These are phyloP conservation scores for Nanorana parkeri DNA, from an alignment of 2,113 vertebrate genomes.

Conservation along the genomic window DNA sequence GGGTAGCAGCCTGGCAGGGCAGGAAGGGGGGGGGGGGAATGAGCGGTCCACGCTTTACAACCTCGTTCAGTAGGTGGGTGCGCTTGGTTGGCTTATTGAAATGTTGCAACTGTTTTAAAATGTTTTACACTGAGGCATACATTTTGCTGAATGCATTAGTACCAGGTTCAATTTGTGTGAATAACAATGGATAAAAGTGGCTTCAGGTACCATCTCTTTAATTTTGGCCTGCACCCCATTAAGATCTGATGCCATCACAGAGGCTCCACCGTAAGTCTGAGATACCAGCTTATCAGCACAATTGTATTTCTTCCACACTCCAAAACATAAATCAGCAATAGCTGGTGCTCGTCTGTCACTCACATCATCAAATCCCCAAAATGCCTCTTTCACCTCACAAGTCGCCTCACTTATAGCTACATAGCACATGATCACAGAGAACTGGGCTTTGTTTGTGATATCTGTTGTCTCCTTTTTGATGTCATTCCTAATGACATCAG, in stretches of 20 bases:
- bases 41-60: constrained; percentile 57
- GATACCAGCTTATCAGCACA: not conserved
- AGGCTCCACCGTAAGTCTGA: constrained; percentile 1
- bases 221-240: too few relatives aligned
- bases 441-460: too few relatives aligned
- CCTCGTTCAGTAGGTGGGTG: constrained; percentile 52
- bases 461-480: constrained; percentile 45
- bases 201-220: too few relatives aligned
- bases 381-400: constrained; percentile 57
- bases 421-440: too few relatives aligned
- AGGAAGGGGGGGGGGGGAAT: too few relatives aligned
- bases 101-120: constrained; percentile 29
- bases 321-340: constrained; percentile 43
- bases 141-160: too few relatives aligned
- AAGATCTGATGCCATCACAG: too few relatives aligned
- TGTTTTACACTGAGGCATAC: too few relatives aligned
- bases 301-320: constrained; percentile 29
- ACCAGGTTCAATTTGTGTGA: too few relatives aligned
- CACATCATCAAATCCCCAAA: constrained; percentile 57
- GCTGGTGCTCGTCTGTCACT: constrained; percentile 38
- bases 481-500: constrained; percentile 51
- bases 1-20: too few relatives aligned
- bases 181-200: too few relatives aligned
- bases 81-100: constrained; percentile 43
- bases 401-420: too few relatives aligned